Evolutionary conservation across 2,888 invertebrate genomes (phyloP).

Genomic region (Brenthis ino): DNA sequence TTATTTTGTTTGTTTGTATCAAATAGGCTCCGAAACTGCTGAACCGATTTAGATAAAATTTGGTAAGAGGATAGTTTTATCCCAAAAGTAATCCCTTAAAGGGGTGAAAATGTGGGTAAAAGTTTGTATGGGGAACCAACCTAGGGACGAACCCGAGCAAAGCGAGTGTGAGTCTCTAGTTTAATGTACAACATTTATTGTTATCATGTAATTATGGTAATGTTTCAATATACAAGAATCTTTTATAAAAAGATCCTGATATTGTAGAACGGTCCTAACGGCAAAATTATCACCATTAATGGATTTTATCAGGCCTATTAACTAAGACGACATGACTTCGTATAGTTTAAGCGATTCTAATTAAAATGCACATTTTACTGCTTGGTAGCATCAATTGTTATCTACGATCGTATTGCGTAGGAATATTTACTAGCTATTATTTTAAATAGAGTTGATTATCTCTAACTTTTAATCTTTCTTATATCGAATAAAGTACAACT

Average conservation of each 20-base stretch:
- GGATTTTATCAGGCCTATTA: conserved; percentile 62
- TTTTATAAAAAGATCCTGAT: conserved; percentile 26
- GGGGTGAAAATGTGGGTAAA: too few relatives aligned
- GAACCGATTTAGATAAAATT: too few relatives aligned
- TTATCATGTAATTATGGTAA: neutral
- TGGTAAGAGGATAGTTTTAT: too few relatives aligned
- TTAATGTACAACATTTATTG: neutral
- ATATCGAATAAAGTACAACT: too few relatives aligned
- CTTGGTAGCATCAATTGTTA: conserved; percentile 61
- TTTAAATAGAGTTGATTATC: neutral
- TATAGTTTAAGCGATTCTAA: conserved; percentile 68
- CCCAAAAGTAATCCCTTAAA: too few relatives aligned
- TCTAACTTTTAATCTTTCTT: neutral
- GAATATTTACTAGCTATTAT: conserved; percentile 47
- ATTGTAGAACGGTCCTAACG: conserved; percentile 49
- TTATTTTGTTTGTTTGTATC: too few relatives aligned
- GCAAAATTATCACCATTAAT: conserved; percentile 60
- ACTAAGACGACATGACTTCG: conserved; percentile 61
- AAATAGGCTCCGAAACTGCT: too few relatives aligned
- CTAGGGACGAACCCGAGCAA: too few relatives aligned
- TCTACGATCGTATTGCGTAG: conserved; percentile 58
- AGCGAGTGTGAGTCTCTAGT: too few relatives aligned
- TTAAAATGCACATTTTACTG: conserved; percentile 70
- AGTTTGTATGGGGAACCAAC: too few relatives aligned
- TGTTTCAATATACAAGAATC: neutral